Base-by-base conservation (phyloP, 2,797 vertebrate species). In the Oceanodroma leucorhoa region DNA sequence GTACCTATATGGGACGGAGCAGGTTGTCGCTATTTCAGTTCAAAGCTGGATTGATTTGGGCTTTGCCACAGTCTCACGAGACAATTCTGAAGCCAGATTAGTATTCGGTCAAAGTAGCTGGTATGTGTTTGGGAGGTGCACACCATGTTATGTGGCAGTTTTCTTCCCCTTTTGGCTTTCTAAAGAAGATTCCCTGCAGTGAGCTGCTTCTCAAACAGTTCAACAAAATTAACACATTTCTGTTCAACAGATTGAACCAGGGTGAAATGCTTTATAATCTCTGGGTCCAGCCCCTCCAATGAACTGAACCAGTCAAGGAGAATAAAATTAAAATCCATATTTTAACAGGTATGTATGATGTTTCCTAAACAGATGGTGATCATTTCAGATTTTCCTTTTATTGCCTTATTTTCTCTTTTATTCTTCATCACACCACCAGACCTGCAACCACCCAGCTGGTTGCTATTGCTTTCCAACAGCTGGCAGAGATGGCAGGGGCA, bases 381-480 rank as follows among this genome's bases (percentile, higher is more conserved):
- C 4, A 53, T 91, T 94, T 88, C 45, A 84, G 32, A 70, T 94
- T 93, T 89, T 95, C 64, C 67, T 90, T 79, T 90, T 80, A 91
- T 70, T 90, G 73, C 75, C n/a, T 60, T 89, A 83, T 95, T 94
- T 95, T 93, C 46, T 76, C 60, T 71, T 82, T 84, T 82, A 72
- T 90, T 93, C 83, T 79, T 76, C 85, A 69, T 36, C 73, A 94
- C 45, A 82, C 9, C 77, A 87, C 55, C 38, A 80, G 81, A 80
- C n/a, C 75, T 89, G 64, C 64, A 96, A 79, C 62, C 88, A 94
- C 73, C 62, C 93, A 94, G 95, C 73, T 91, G 85, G 80, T 73
- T 95, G 80, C 40, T 94, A 61, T 61, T 78, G 70, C 83, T 85
- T 93, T 90, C 77, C 91, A 96, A 89, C 94, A 96, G 94, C 95